Percentiles rank a stretch among this genome's conserved stretches.
phyloP scores from a whole-genome alignment of 1,140 invertebrate genomes.

The Panagrolaimus sp. region DNA sequence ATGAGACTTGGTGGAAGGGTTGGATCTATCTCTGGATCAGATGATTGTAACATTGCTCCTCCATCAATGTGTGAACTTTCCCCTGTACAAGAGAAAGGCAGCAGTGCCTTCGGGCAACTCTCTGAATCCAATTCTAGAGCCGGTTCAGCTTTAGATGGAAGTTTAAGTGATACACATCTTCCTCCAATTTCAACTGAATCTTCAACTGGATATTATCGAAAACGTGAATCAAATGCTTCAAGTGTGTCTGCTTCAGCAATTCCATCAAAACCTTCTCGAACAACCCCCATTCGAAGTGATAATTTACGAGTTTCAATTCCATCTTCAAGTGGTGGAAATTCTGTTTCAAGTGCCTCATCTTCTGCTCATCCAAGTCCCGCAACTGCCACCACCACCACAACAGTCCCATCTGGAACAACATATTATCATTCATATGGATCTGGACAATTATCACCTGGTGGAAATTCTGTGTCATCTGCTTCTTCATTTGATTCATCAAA shows the following conservation, averaged over 20 bases:
- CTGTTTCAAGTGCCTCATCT: conserved; percentile 7
- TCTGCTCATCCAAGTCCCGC: conserved; percentile 23
- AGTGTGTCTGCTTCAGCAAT: conserved; percentile 14
- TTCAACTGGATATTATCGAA: conserved; percentile 30
- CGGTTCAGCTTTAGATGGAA: background rate
- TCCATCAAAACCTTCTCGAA: background rate
- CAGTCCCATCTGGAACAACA: conserved; percentile 22
- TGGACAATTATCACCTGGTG: conserved; percentile 37
- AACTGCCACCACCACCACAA: background rate
- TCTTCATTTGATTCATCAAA: conserved; percentile 35
- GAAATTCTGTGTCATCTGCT: conserved; percentile 40
- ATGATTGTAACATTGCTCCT: too few relatives aligned
- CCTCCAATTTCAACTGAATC: background rate
- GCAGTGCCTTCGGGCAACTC: background rate
- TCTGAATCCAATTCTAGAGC: background rate
- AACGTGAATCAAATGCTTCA: conserved; percentile 15
- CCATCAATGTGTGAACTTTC: conserved; percentile 33
- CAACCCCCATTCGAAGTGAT: conserved; percentile 5
- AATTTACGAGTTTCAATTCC: conserved; percentile 32
- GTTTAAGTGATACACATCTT: background rate
- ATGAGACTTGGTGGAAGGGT: background rate
- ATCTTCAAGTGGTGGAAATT: background rate
- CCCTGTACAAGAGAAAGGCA: conserved; percentile 32
- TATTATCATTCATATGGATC: conserved; percentile 38
- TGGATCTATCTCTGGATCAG: background rate